phyloP scores from a whole-genome alignment of 1,140 invertebrate genomes.

The Drosophila sulfurigaster region DNA sequence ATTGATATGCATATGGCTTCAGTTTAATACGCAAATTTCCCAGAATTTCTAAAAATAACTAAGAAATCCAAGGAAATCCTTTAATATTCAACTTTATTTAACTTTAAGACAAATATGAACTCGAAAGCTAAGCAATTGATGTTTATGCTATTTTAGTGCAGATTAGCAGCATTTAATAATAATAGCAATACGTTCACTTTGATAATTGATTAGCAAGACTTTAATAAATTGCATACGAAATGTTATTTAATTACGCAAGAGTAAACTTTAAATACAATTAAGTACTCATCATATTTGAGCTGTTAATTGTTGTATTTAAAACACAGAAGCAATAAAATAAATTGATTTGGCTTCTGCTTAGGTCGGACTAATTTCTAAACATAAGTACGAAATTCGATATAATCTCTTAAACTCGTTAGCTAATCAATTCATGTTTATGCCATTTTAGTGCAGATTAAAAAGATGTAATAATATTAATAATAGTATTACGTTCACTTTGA shows the following conservation, averaged over 20 bases:
- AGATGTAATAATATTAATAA: background rate
- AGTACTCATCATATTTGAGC: background rate
- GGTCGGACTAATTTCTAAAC: no score
- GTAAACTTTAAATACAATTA: background rate
- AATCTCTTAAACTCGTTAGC: no score
- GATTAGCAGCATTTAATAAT: background rate
- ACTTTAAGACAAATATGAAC: no score
- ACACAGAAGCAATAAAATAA: conserved; percentile 8
- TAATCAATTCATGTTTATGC: no score
- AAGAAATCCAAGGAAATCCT: background rate
- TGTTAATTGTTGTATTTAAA: conserved; percentile 2
- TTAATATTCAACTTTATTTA: no score
- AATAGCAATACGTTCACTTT: background rate
- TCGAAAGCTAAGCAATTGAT: no score
- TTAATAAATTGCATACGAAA: background rate
- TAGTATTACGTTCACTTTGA: background rate
- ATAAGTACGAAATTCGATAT: background rate
- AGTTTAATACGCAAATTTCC: background rate
- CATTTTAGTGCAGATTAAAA: no score
- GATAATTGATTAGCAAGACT: background rate
- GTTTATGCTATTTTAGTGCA: no score
- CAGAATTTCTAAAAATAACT: background rate
- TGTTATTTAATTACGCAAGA: background rate
- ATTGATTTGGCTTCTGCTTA: background rate
- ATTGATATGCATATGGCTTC: background rate